These are phyloP conservation scores for Poeciliopsis prolifica DNA, from an alignment of 2,113 vertebrate species.

Conservation along the genomic window DNA sequence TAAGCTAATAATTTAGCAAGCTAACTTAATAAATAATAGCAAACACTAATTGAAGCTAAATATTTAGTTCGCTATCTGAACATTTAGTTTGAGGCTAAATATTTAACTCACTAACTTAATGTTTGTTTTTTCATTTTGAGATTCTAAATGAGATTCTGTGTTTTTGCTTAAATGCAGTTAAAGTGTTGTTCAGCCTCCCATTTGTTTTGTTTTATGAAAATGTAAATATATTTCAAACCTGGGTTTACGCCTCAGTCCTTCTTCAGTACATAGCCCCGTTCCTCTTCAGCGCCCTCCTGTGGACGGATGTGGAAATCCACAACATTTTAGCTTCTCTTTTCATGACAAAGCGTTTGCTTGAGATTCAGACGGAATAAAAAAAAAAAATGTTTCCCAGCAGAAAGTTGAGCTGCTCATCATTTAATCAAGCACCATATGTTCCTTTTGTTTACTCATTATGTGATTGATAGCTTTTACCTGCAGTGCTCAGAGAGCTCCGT, in stretches of 20 bases:
- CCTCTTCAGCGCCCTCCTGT: constrained; percentile 29
- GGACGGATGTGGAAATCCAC: constrained; percentile 19
- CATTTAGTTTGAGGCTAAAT: too few species aligned
- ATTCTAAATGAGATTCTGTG: background rate
- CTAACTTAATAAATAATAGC: too few species aligned
- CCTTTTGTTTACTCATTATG: constrained; percentile 28
- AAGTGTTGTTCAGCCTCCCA: background rate
- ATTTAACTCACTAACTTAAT: too few species aligned
- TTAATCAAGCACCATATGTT: constrained; percentile 5
- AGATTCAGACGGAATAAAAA: background rate
- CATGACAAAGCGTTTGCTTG: background rate
- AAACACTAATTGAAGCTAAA: too few species aligned
- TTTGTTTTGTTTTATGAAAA: background rate
- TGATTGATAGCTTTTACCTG: constrained; percentile 39
- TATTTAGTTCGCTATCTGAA: too few species aligned
- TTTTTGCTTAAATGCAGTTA: background rate
- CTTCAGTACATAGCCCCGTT: constrained; percentile 7
- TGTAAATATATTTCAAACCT: background rate
- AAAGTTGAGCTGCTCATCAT: background rate
- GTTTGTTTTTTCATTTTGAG: too few species aligned
- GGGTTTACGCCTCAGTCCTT: background rate
- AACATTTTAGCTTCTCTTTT: accelerated
- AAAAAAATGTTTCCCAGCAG: background rate
- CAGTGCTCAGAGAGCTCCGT: constrained; percentile 26
- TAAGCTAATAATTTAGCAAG: too few species aligned